Evolutionary conservation across 1,140 invertebrate genomes (phyloP).

Genomic region (Nautilus pompilius): DNA sequence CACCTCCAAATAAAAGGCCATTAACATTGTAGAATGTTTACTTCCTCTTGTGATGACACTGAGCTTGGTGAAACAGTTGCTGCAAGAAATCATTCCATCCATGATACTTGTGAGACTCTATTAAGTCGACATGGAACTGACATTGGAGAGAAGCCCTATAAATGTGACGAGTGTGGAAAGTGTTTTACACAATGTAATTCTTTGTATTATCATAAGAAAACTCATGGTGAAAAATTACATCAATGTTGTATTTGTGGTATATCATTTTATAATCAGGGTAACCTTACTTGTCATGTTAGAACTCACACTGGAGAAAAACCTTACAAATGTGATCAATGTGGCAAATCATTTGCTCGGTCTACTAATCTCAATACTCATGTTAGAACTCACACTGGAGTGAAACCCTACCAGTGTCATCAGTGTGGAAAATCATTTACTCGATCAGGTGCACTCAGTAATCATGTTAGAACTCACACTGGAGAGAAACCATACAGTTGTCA

Average conservation of each 20-base stretch:
- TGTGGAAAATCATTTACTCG: conserved; percentile 39
- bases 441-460: conserved; percentile 26
- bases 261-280: background rate
- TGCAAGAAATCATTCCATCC: conserved; percentile 67
- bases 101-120: too few relatives aligned
- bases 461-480: conserved; percentile 47
- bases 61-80: conserved; percentile 63
- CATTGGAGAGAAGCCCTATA: background rate
- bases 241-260: background rate
- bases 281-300: background rate
- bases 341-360: conserved; percentile 3
- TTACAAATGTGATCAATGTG: background rate
- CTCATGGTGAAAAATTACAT: background rate
- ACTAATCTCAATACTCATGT: conserved; percentile 9
- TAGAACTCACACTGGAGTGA: conserved; percentile 6
- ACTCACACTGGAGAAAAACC: background rate
- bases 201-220: background rate
- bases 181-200: background rate
- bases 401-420: conserved; percentile 46
- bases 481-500: conserved; percentile 46
- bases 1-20: too few relatives aligned
- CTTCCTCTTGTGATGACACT: too few relatives aligned
- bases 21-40: too few relatives aligned
- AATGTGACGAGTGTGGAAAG: conserved; percentile 3
- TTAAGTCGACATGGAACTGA: conserved; percentile 10